Conservation (phyloP, 2,888 invertebrate species). For the Metacarcinus magister region DNA sequence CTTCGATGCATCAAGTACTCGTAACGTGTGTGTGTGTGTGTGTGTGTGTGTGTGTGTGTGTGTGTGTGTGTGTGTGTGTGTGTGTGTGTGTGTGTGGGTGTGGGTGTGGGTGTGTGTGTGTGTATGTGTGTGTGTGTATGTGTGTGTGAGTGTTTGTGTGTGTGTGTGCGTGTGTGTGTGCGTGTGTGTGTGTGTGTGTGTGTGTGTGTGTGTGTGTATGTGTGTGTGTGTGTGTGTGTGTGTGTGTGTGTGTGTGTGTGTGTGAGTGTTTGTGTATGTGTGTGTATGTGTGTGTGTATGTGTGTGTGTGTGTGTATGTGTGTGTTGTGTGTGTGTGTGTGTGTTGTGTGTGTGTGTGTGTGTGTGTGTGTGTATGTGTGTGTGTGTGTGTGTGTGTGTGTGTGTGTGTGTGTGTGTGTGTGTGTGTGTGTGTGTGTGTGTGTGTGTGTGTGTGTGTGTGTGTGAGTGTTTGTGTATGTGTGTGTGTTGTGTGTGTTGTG, state of each 20-base stretch:
- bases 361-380: neutral
- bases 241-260: conserved; percentile 34
- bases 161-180: neutral
- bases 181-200: conserved; percentile 10
- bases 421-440: neutral
- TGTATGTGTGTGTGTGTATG: conserved; percentile 15
- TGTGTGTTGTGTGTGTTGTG: neutral
- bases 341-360: neutral
- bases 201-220: neutral
- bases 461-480: neutral
- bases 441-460: neutral
- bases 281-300: neutral
- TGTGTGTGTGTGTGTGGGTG: conserved; percentile 4
- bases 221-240: conserved; percentile 26
- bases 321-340: neutral
- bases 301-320: neutral
- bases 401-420: conserved; percentile 57
- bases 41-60: conserved; percentile 9
- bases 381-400: conserved; percentile 28
- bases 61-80: conserved; percentile 26
- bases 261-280: conserved; percentile 36
- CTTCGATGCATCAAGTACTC: conserved; percentile 27
- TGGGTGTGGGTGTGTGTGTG: neutral
- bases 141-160: conserved; percentile 38
- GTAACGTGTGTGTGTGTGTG: neutral